Evolutionary conservation across 2,888 invertebrate species (phyloP), one percentile per base, ranked within the genome.

Genomic region (Dioctria rufipes): DNA sequence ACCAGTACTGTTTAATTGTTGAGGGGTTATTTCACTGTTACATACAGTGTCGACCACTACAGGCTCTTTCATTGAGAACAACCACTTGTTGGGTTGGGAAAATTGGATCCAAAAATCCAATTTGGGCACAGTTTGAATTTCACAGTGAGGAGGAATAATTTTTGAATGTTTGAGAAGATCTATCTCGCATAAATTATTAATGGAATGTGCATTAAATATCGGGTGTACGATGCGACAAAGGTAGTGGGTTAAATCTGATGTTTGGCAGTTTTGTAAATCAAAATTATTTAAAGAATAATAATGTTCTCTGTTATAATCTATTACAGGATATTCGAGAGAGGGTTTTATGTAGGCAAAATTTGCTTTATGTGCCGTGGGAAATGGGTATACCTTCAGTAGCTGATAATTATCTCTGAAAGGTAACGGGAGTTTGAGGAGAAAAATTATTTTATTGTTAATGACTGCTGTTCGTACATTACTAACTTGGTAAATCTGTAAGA

Each of bases 1-100:
- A 3, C 54, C 71, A 8, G 37, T 54, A 1, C 2, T 6, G 3
- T 37, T 46, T 49, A 71, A 8, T 9, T 71, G 4, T 1, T 43
- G 13, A 5, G 71, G 54, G 3, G 39, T 37, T 71, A 71, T 51
- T 51, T 51, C 25, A 9, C 8, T 54, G 3, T 5, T 9, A 46
- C 54, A 54, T 37, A 71, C 42, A 3, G 54, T 13, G 11, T 71
- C 71, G 5, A 71, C 8, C 3, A 39, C 13, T 11, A 9, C 13
- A 6, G 51, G 25, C 5, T 71, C 9, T 8, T 54, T 11, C n/a
- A 51, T 37, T 5, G 54, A 25, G 3, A 54, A 71, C 42, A 71
- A 43, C 71, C 71, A 71, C 9, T 71, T 25, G 37, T 71, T 71
- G 3, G 71, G 71, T 39, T 71, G 71, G 13, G 71, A 71, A 25